Percentiles rank a stretch among this genome's conserved stretches.
phyloP scores from a whole-genome alignment of 2,888 invertebrate genomes.

The Parnassius apollo region DNA sequence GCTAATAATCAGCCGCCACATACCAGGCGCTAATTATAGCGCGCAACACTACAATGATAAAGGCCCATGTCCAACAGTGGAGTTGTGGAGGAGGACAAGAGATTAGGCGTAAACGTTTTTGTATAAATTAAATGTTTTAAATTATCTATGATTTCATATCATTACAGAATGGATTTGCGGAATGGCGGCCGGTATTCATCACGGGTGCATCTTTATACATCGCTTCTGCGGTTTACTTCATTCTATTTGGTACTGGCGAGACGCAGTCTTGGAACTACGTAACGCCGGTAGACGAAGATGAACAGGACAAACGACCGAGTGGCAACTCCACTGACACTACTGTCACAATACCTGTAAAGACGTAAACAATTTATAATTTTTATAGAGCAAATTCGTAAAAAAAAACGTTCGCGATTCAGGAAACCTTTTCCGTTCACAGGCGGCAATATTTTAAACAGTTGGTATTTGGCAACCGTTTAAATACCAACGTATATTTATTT shows the following conservation, averaged over 20 bases:
- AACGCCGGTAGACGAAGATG: slow-evolving; percentile 50
- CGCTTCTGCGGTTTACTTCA: slow-evolving; percentile 85
- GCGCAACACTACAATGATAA: no score
- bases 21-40: no score
- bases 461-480: slow-evolving; percentile 1
- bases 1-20: no score
- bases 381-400: neutral
- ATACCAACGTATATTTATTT: neutral
- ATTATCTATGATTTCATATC: slow-evolving; percentile 10
- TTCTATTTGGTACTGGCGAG: slow-evolving; percentile 85
- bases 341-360: slow-evolving; percentile 62
- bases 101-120: neutral
- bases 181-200: slow-evolving; percentile 88
- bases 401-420: neutral
- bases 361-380: slow-evolving; percentile 46
- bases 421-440: neutral
- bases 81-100: no score
- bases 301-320: slow-evolving; percentile 55
- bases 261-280: slow-evolving; percentile 87
- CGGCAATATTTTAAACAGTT: neutral
- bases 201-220: slow-evolving; percentile 87
- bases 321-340: slow-evolving; percentile 54
- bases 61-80: no score
- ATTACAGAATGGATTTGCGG: slow-evolving; percentile 86
- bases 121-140: slow-evolving; percentile 4